Evolutionary conservation across 2,797 vertebrate species (phyloP), one percentile per base, ranked within the genome.

Genomic region (Anomalospiza imberbis): DNA sequence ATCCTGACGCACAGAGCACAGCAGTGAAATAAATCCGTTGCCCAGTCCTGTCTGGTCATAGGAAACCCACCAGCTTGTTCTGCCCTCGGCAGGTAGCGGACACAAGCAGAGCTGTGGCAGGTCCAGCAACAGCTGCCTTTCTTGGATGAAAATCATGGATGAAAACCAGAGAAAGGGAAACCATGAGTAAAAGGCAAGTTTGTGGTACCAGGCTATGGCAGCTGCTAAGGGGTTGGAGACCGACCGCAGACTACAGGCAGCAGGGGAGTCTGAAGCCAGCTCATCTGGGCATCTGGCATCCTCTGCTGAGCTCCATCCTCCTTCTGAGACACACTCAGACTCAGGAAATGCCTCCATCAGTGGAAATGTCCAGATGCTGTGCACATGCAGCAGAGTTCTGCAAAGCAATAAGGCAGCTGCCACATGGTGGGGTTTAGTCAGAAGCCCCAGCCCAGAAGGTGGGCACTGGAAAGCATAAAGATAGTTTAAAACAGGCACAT

Each of bases 291-390:
- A 72, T 86, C 66, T 94, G 89, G 40, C 70, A 88, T 9, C 44
- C 50, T 83, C 88, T 91, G 25, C n/a, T 81, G 70, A 76, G 66
- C 50, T 88, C 73, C 12, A 0, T 47, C 84, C 38, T 91, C 55
- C 72, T 88, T 80, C 57, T 77, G 70, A 94, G 73, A 53, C 53
- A 61, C 31, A 34, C 42, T 86, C 57, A 38, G 55, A 28, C 71
- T 78, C 91, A 84, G 85, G 93, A 94, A 96, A 84, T 90, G 48
- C 66, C 74, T 90, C 14, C 1, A 11, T 70, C 3, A 5, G 36
- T 91, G 73, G 62, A 90, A 88, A 81, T 45, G 40, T 81, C 76
- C 95, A 94, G 89, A 63, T 94, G 94, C 78, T 88, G 54, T 76
- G 66, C 93, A 96, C 51, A 31, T 94, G 91, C 58, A 48, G 47